Base-by-base conservation (phyloP, 2,113 vertebrate species). In the Cranoglanis bouderius region DNA sequence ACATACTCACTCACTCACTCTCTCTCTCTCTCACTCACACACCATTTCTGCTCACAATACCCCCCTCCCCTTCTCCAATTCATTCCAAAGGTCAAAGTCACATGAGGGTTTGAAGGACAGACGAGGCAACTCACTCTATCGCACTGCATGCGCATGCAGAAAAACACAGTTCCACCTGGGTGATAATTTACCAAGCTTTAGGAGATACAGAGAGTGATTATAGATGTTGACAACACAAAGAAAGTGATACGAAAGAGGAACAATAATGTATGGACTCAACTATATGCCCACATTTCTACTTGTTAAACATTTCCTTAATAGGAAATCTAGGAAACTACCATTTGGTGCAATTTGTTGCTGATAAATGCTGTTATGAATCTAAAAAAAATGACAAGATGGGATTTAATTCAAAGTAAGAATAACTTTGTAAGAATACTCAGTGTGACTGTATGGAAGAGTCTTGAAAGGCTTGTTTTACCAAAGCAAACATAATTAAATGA, bases 61-160 rank as follows among this genome's bases (percentile, higher is more conserved):
- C 94, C 94, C 95, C 92, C 91, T 93, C 90, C 83, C 57, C 65
- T 92, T 93, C 94, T 91, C 80, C 93, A 94, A 94, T 94, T 95
- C 93, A 92, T 93, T 96, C 94, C 95, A 96, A 96, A 96, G 96
- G 96, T 96, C 96, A 96, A 95, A 95, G 95, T 94, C 92, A 93
- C 94, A 92, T 93, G 93, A 95, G 95, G 93, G 94, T 93, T 95
- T 96, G 95, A 96, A 96, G 95, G 96, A 95, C 96, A 94, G 93
- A 92, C 87, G 81, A 90, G 92, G 92, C 88, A 90, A 93, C 85
- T 88, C 93, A 92, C 92, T 90, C 82, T 92, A 85, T 87, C 61
- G 86, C 90, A 87, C 89, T 59, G 91, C 88, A 46, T 92, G 91
- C 90, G 91, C 91, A 92, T 83, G 87, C 81, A 89, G 84, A 87